These are phyloP conservation scores for Chironomus riparius DNA, from an alignment of 2,888 invertebrate genomes.

Conservation along the genomic window DNA sequence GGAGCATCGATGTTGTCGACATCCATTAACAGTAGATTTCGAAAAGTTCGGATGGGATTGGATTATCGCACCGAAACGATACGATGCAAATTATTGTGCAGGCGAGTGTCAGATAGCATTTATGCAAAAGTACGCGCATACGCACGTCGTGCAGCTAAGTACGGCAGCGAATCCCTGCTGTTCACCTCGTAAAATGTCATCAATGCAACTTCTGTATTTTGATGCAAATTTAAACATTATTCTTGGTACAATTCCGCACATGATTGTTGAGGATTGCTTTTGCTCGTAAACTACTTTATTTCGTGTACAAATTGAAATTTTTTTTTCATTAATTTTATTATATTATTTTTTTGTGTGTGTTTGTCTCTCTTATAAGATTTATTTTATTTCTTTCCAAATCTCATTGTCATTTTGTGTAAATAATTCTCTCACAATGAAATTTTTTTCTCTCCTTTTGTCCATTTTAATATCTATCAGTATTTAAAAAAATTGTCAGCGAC, in stretches of 20 bases:
- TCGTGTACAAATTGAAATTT: constrained; percentile 28
- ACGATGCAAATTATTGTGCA: constrained; percentile 92
- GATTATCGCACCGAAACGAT: constrained; percentile 91
- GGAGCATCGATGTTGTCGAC: constrained; percentile 85
- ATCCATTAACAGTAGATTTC: constrained; percentile 88
- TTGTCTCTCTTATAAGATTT: no score
- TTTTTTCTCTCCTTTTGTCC: no score
- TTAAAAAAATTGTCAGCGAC: no score
- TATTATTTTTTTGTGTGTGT: no score
- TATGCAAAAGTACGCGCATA: constrained; percentile 77
- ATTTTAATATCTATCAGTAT: no score
- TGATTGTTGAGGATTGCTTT: constrained; percentile 90
- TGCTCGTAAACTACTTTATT: constrained; percentile 62
- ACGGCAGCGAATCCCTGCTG: constrained; percentile 85
- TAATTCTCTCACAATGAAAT: no score
- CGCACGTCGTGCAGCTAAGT: constrained; percentile 76
- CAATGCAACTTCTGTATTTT: constrained; percentile 87
- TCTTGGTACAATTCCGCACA: constrained; percentile 79
- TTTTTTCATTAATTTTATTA: no score
- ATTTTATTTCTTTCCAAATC: no score
- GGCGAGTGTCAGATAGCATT: constrained; percentile 89
- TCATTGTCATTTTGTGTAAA: no score
- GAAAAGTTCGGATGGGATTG: constrained; percentile 95
- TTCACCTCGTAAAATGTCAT: constrained; percentile 78
- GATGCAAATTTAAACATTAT: constrained; percentile 81